Conservation (phyloP, 2,888 invertebrate genomes). For the Steinernema hermaphroditum region DNA sequence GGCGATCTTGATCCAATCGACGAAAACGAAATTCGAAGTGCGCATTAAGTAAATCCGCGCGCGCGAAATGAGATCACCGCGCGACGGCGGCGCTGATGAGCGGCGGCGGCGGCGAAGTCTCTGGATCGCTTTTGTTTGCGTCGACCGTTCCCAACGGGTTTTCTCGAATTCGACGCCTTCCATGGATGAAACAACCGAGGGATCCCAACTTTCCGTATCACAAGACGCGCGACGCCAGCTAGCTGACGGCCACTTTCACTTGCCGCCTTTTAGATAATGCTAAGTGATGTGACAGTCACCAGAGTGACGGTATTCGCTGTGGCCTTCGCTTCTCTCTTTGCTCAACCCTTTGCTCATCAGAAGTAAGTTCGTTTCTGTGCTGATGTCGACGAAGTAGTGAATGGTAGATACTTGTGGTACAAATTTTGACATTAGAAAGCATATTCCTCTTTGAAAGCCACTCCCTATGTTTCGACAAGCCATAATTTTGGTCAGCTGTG, state of each 20-base stretch:
- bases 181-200: constrained; percentile 12
- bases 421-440: too few species aligned
- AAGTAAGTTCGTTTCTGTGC: constrained; percentile 12
- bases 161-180: background rate
- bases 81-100: constrained; percentile 21
- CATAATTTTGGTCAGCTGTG: too few species aligned
- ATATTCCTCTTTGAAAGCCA: too few species aligned
- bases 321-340: background rate
- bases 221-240: too few species aligned
- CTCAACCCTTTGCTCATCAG: constrained; percentile 19
- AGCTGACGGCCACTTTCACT: background rate
- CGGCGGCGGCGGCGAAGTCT: constrained; percentile 9
- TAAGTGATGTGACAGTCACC: background rate
- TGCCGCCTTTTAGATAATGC: constrained; percentile 15
- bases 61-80: constrained; percentile 30
- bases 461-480: too few species aligned
- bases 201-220: background rate
- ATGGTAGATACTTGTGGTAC: too few species aligned
- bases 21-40: constrained; percentile 28
- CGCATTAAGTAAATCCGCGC: constrained; percentile 30
- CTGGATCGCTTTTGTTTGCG: constrained; percentile 31
- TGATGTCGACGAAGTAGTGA: background rate
- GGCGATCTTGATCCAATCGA: constrained; percentile 19
- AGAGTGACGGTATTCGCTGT: background rate
- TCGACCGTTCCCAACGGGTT: constrained; percentile 17